Conservation (phyloP, 2,797 vertebrate genomes). For the Molossus molossus region DNA sequence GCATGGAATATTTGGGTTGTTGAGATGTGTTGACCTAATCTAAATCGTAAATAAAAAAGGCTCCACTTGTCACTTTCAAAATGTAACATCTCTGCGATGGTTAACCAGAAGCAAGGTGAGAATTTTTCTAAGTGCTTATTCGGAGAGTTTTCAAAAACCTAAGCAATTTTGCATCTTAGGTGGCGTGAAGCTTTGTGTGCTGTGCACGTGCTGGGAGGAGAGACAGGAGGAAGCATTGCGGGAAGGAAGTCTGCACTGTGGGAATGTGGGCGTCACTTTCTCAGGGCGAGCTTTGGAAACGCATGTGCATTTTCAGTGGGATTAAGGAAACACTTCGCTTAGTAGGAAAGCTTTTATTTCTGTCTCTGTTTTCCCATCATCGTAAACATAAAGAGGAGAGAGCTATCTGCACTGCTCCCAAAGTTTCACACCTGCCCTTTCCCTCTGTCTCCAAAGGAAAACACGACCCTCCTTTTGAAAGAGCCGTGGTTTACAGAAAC, state of each 20-base stretch:
- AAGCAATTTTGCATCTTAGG: neutral
- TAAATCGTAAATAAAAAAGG: neutral
- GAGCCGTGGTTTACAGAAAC: neutral
- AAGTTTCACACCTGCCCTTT: neutral
- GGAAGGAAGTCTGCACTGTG: neutral
- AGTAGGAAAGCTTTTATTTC: neutral
- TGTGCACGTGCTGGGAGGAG: neutral
- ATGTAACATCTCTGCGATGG: neutral
- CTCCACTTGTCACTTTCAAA: neutral
- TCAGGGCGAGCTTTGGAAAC: neutral
- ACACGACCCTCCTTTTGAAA: neutral
- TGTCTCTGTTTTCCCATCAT: conserved; percentile 25
- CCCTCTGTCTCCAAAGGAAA: neutral
- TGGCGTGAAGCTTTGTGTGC: neutral
- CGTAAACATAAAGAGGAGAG: neutral
- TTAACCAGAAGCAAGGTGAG: neutral
- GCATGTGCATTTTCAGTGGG: neutral
- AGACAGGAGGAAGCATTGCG: neutral
- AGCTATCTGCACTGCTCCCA: neutral
- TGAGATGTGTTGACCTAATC: neutral
- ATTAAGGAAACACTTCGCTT: conserved; percentile 18
- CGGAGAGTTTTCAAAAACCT: neutral
- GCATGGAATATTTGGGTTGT: neutral
- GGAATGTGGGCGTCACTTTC: neutral
- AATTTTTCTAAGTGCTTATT: neutral